Evolutionary conservation across 2,113 vertebrate species (phyloP), one percentile per base, ranked within the genome.

Genomic region (Mugil cephalus): DNA sequence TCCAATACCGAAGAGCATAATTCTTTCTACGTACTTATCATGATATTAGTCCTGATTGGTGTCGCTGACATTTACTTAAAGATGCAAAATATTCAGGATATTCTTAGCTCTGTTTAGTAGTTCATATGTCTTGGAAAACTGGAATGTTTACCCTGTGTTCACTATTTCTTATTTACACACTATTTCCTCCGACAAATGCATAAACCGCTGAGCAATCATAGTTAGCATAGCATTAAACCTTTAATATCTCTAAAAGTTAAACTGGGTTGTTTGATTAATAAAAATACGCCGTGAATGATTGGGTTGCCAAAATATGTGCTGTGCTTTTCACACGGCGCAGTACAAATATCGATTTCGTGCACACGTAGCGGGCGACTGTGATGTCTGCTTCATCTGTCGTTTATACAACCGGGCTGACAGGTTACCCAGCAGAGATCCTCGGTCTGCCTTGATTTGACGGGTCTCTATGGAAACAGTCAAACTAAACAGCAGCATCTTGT

Each of bases 31-130:
- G 1, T 56, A 72, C 71, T 84, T 62, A 79, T 85, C 60, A 35
- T 73, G 35, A 74, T 79, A 74, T 85, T 89, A 85, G 81, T 75
- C 79, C 63, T 90, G 79, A 89, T 83, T 89, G 79, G 61, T 81
- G 53, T 60, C 17, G 39, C 35, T 88, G 76, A 84, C 82, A 87
- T 87, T 87, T 84, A 59, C 40, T 68, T 77, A 64, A 81, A 69
- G 36, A 79, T 56, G 38, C 58, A 56, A 59, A 69, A 71, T 69
- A 54, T 54, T 50, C 30, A 62, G 14, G 17, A 58, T 66, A 30
- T 30, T 45, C n/a, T 72, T 19, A 19, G 4, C 62, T 42, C 38
- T 51, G 39, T 43, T 70, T 55, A 46, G 43, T 15, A 36, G 34
- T n/a, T n/a, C n/a, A n/a, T n/a, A n/a, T n/a, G n/a, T n/a, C n/a